These are phyloP conservation scores for Apis mellifera DNA, from an alignment of 1,140 invertebrate genomes.

Conservation along the genomic window DNA sequence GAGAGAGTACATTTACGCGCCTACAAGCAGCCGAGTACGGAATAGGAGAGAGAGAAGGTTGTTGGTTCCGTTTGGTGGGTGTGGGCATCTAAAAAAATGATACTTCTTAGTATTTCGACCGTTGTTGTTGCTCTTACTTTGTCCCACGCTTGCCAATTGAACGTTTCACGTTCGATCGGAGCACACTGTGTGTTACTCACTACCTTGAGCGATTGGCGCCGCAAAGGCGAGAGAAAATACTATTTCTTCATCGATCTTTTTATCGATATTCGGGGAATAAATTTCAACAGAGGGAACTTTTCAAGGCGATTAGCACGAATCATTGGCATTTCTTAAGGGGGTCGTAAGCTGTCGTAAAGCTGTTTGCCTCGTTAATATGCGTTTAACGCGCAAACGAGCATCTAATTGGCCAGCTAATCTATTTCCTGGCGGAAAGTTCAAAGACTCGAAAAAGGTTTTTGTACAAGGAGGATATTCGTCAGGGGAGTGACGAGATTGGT, in stretches of 20 bases:
- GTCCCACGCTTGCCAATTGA: background rate
- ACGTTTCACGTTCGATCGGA: background rate
- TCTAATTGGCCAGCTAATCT: constrained; percentile 25
- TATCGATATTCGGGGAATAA: too few relatives aligned
- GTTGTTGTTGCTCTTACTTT: too few relatives aligned
- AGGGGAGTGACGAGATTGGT: background rate
- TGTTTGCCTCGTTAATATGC: background rate
- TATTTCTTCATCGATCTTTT: too few relatives aligned
- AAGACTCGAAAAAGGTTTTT: background rate
- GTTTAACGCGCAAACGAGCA: constrained; percentile 22
- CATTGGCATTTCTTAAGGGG: background rate
- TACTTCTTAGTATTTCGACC: background rate
- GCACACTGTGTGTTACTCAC: too few relatives aligned
- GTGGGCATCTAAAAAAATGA: constrained; percentile 12
- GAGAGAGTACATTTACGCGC: constrained; percentile 32
- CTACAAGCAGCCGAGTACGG: background rate
- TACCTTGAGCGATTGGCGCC: background rate
- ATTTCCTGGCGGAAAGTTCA: background rate
- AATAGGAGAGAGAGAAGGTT: constrained; percentile 14
- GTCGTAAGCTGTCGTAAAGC: background rate
- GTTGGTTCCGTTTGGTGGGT: background rate
- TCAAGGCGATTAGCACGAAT: too few relatives aligned
- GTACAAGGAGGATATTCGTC: background rate
- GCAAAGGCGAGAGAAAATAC: too few relatives aligned
- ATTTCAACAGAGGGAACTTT: background rate